These are phyloP conservation scores for Andrena praecox DNA, from an alignment of 2,888 invertebrate species.

Conservation along the genomic window DNA sequence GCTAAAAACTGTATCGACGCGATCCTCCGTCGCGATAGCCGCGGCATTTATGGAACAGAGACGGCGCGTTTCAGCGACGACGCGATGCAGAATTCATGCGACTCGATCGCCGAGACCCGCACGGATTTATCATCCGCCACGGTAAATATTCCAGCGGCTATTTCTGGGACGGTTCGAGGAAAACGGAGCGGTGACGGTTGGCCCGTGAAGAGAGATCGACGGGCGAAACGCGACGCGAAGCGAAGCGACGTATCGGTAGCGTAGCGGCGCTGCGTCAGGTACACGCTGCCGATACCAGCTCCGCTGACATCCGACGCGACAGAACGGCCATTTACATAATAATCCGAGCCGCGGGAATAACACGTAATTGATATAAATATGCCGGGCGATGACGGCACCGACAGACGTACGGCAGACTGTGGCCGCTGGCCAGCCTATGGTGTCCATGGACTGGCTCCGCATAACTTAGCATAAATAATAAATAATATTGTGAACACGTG, in stretches of 20 bases:
- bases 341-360: slow-evolving; percentile 81
- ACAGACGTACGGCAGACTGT: slow-evolving; percentile 81
- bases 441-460: slow-evolving; percentile 80
- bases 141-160: slow-evolving; percentile 33
- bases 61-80: neutral
- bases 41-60: slow-evolving; percentile 3
- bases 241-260: slow-evolving; percentile 13
- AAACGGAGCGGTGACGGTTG: neutral
- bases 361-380: slow-evolving; percentile 85
- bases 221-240: neutral
- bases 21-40: slow-evolving; percentile 26
- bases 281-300: neutral
- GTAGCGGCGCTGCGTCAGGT: slow-evolving; percentile 34
- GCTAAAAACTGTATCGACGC: slow-evolving; percentile 16
- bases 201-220: neutral
- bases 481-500: slow-evolving; percentile 84
- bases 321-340: slow-evolving; percentile 81
- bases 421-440: slow-evolving; percentile 78
- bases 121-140: slow-evolving; percentile 29
- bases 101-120: neutral
- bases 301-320: slow-evolving; percentile 67
- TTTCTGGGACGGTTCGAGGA: neutral
- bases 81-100: slow-evolving; percentile 42
- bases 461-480: slow-evolving; percentile 85
- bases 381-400: slow-evolving; percentile 77